Evolutionary conservation across 2,888 invertebrate genomes (phyloP), one percentile per base, ranked within the genome.

Genomic region (Cephus pygmeus): DNA sequence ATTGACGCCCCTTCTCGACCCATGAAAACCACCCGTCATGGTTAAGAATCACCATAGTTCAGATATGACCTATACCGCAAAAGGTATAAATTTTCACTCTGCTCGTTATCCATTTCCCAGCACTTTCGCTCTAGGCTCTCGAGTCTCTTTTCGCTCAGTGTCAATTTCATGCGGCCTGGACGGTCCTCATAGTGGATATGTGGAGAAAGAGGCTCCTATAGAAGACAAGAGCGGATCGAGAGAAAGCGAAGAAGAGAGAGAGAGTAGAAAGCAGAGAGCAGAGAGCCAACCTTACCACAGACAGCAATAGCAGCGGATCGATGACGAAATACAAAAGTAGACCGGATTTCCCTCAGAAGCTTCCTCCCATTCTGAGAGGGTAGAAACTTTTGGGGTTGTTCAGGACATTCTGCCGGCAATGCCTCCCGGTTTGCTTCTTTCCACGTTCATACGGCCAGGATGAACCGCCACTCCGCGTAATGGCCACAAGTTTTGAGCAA

Each of bases 401-500:
- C 78, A 78, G 79, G 78, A 77, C 76, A 73, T 74, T 76, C 33
- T 69, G 79, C 79, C 73, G 31, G 75, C 12, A 33, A 69, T 30
- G 30, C 30, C 33, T 31, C 31, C n/a, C 69, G 69, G 69, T 69
- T 33, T 33, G 15, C 69, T 31, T 69, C 69, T 30, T 30, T 69
- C 69, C 69, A 69, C 33, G 12, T 69, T 69, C 69, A 31, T 33
- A 33, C 69, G 69, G 33, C 69, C 15, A 30, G 69, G 69, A 76
- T 77, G 75, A 81, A 74, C 79, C 85, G 81, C 83, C 81, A 81
- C 84, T 83, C 85, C 69, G 77, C 83, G 85, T 86, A 85, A 87
- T 84, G 85, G 85, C 82, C 83, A 76, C 84, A 86, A 87, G 85
- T 88, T 88, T 87, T 86, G 85, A 87, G 85, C 86, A 83, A 85